Evolutionary conservation across 2,888 invertebrate species (phyloP), one percentile per base, ranked within the genome.

Genomic region (Phaedon cochleariae): DNA sequence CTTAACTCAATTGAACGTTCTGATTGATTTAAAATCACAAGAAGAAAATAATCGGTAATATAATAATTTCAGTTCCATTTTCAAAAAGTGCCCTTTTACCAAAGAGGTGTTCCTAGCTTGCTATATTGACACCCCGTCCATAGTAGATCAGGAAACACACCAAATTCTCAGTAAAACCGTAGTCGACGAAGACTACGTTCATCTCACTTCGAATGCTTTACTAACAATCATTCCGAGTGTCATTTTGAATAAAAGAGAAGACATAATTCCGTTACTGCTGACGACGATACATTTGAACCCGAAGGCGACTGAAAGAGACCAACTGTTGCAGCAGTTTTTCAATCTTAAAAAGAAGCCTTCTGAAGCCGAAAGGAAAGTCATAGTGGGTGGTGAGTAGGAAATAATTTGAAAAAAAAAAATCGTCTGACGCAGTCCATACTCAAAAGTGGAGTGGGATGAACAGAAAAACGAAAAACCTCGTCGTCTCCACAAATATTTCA

Each of bases 301-400:
- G 1, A 86, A 87, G 72, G 78, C 85, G 7, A 81, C 82, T 9
- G 87, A 88, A 73, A 83, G 90, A 59, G 91, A 92, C 76, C 86
- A 86, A 69, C 82, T 92, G 29, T 81, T 92, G 5, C 89, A 90
- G 70, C 85, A 89, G 59, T 81, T 92, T 45, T 91, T 92, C 74
- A 90, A 90, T 81, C 82, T 92, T 59, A 90, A 90, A 75, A 92
- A 92, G 75, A 86, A 88, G 72, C 92, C 92, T 1, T 88, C 89
- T 57, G 87, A 87, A 65, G 87, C 87, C 29, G 91, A 92, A 79
- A 84, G 92, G 77, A 85, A 84, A 70, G 82, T 85, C 72, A 87
- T 89, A 72, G 79, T 88, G 67, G 12, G 26, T 29, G 88, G 88
- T 86, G 77, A 68, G 62, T 52, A 15, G 22, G 4, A 58, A 54